Base-by-base conservation (phyloP, 2,113 vertebrate species). In the Gadus chalcogrammus region DNA sequence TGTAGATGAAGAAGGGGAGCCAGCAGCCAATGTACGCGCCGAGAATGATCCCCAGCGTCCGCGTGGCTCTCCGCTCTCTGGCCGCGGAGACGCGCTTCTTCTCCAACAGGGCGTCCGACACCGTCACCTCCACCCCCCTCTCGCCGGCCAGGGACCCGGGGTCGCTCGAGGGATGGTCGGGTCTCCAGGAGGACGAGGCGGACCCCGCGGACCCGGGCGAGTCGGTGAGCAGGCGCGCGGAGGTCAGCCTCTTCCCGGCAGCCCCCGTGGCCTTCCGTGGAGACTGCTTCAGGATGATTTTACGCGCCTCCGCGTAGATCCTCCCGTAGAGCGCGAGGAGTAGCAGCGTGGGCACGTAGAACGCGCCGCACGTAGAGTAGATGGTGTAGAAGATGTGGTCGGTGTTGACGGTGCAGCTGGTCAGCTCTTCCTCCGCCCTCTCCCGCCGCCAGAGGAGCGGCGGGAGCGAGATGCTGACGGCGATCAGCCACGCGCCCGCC, bases 1-100 rank as follows among this genome's bases (percentile, higher is more conserved):
- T 94, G 88, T 96, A 96, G 84, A 99, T 98, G 89, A 99, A 99
- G 91, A 97, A 99, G 53, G 97, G 97, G 79, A 99, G 90, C 97
- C 97, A 99, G 76, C 97, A 99, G 22, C 98, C 92, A 35, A 99
- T 99, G 66, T 98, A 99, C 0, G 96, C 97, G 84, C 97, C 97
- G 79, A 99, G 86, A 79, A 99, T 99, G 85, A 99, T 95, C 55
- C 97, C 97, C 87, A 99, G 85, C 67, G 97, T 99, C 91, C 96
- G 98, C 0, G 97, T 99, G 22, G 97, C 97, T 86, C 96, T 99
- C 80, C 95, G 92, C 86, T 99, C 97, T 69, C 97, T 93, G 77
- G 97, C 97, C 69, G 96, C 97, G 24, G 95, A 96, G 63, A 99
- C 95, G 31, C 96, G 93, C 90, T 98, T 98, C 81, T 97, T 98